Evolutionary conservation across 1,140 invertebrate genomes (phyloP), one percentile per base, ranked within the genome.

Genomic region (Steinernema khuongi): DNA sequence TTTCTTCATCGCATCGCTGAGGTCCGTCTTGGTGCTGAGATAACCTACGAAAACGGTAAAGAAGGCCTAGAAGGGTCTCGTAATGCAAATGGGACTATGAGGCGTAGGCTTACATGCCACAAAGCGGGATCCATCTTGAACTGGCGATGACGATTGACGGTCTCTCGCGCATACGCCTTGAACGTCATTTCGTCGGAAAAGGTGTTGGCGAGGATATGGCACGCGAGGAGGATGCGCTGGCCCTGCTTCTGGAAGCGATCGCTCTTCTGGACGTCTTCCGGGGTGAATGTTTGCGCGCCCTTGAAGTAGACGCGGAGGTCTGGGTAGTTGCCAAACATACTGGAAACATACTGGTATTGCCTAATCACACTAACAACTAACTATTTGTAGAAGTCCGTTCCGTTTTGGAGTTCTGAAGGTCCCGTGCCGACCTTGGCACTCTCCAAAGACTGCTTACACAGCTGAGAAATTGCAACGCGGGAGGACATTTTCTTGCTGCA

Each of bases 211-310:
- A 80, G 33, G 32, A 79, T 28, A 32, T 81, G 77, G 31, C 44
- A 28, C 17, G 79, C 79, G 1, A 80, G 66, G 7, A 81, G 77
- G 28, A 80, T 67, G 18, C 79, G 79, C 50, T 75, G 74, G 1
- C 79, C 79, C 60, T 80, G 79, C 43, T 79, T 79, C 68, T 75
- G 73, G 32, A 80, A 79, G 30, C 79, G 79, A 28, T 81, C 77
- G 41, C 76, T 79, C 70, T 80, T 81, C 74, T 80, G 78, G n/a
- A 80, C 79, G 68, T 80, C 79, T 1, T 80, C 79, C 1, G 79
- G 71, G 1, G 76, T 81, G 74, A 66, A 81, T 18, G 79, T 67
- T 50, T 80, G 77, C 29, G 79, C 79, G 50, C 79, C 79, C 41
- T 79, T 78, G 73, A 79, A 81, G 67, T 81, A 81, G 19, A 74